A percentile compares a stretch with the other conserved stretches of the same genome.
Conservation (phyloP, 1,140 invertebrate genomes). For the Diuraphis noxia region DNA sequence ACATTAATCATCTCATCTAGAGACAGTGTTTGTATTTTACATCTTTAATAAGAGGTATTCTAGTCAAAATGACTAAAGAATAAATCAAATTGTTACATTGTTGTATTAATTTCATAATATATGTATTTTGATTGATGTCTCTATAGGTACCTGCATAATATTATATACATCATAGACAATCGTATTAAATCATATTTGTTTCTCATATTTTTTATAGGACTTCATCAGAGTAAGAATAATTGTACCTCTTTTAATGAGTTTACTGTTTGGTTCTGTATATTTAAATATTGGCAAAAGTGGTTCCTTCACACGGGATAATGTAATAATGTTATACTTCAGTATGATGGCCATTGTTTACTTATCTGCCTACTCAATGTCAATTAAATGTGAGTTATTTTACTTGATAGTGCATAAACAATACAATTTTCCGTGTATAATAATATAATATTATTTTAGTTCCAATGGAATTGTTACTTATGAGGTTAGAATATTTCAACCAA, state of each 20-base stretch:
- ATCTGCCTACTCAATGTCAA: conserved; percentile 47
- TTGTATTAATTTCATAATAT: not conserved
- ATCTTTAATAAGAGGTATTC: conserved; percentile 36
- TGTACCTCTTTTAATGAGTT: conserved; percentile 15
- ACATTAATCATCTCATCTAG: conserved; percentile 35
- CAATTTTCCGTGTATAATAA: not conserved
- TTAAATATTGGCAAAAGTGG: conserved; percentile 35
- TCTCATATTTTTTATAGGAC: not conserved
- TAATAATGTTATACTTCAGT: conserved; percentile 33
- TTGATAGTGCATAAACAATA: not conserved
- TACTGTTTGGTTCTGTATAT: conserved; percentile 38
- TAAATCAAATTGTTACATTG: not conserved
- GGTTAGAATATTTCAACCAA: conserved; percentile 88
- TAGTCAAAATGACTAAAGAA: conserved; percentile 24
- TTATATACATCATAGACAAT: not conserved
- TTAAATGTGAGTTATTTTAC: conserved; percentile 36
- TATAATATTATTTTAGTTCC: conserved; percentile 75
- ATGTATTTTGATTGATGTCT: not conserved
- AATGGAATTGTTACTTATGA: conserved; percentile 79
- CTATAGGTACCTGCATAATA: not conserved
- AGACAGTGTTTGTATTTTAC: conserved; percentile 49
- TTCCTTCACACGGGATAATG: conserved; percentile 35
- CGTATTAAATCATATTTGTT: not conserved
- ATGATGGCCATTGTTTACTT: conserved; percentile 22
- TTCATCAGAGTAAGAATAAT: conserved; percentile 30